Evolutionary conservation across 2,113 vertebrate species (phyloP).

Genomic region (Caretta caretta): DNA sequence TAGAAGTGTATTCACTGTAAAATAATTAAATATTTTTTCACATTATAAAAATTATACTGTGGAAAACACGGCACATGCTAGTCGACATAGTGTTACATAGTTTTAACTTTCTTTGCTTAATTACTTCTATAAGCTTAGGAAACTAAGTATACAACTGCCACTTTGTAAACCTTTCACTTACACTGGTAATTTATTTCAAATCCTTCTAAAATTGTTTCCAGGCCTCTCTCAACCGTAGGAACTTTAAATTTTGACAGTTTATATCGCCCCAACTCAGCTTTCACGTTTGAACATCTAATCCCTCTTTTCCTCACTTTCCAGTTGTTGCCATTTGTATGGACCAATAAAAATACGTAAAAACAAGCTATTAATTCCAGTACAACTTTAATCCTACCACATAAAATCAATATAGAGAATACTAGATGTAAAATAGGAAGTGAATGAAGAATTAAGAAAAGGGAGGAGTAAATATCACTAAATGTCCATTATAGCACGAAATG

Average conservation of each 20-base stretch:
- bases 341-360: neutral
- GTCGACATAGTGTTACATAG: neutral
- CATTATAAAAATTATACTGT: neutral
- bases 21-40: neutral
- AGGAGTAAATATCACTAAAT: neutral
- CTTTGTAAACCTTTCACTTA: neutral
- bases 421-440: neutral
- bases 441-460: neutral
- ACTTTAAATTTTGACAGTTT: neutral
- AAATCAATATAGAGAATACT: neutral
- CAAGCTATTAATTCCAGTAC: neutral
- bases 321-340: neutral
- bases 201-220: constrained; percentile 19
- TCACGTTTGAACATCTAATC: neutral
- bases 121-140: constrained; percentile 5
- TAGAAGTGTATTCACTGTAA: neutral
- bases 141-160: neutral
- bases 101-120: constrained; percentile 16
- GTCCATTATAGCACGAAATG: neutral
- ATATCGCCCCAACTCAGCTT: neutral
- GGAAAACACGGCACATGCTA: neutral
- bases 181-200: neutral
- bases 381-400: neutral
- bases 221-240: neutral
- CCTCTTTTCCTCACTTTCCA: neutral